Conservation (phyloP, 2,888 invertebrate species). For the Hemistola chrysoprasaria region DNA sequence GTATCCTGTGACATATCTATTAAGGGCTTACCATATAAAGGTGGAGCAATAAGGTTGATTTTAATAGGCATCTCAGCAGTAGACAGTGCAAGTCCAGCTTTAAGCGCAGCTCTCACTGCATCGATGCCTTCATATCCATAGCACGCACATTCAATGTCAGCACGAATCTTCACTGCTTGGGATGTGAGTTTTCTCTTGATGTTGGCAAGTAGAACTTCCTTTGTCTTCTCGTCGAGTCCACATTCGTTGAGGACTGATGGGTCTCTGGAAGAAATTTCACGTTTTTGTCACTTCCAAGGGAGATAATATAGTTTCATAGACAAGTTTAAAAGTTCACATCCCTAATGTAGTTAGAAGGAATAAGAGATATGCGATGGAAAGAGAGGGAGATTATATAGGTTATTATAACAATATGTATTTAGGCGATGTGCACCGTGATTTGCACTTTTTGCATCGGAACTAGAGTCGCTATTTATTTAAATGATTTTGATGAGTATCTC, state of each 20-base stretch:
- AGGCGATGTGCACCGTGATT: too few relatives aligned
- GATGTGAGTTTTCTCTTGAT: conserved; percentile 98
- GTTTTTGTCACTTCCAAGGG: too few relatives aligned
- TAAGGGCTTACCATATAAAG: conserved; percentile 94
- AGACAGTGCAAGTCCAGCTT: conserved; percentile 94
- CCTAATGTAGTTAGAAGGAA: too few relatives aligned
- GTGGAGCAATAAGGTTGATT: conserved; percentile 99
- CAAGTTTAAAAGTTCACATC: too few relatives aligned
- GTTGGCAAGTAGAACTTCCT: conserved; percentile 95
- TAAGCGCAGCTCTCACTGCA: conserved; percentile 96
- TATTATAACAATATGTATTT: too few relatives aligned
- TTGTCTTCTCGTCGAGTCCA: conserved; percentile 95
- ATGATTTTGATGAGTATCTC: too few relatives aligned
- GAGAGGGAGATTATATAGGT: too few relatives aligned
- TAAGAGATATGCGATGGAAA: too few relatives aligned
- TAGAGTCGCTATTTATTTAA: too few relatives aligned
- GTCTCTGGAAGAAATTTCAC: conserved; percentile 87
- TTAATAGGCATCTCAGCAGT: conserved; percentile 97
- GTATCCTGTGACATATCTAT: too few relatives aligned
- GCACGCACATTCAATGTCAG: conserved; percentile 73
- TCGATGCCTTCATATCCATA: conserved; percentile 98
- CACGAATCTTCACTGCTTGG: conserved; percentile 83
- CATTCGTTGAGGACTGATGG: conserved; percentile 98
- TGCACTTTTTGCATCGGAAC: too few relatives aligned
- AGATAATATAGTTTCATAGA: too few relatives aligned